Base-by-base conservation (phyloP, 2,797 vertebrate genomes). In the Pagetopsis macropterus region DNA sequence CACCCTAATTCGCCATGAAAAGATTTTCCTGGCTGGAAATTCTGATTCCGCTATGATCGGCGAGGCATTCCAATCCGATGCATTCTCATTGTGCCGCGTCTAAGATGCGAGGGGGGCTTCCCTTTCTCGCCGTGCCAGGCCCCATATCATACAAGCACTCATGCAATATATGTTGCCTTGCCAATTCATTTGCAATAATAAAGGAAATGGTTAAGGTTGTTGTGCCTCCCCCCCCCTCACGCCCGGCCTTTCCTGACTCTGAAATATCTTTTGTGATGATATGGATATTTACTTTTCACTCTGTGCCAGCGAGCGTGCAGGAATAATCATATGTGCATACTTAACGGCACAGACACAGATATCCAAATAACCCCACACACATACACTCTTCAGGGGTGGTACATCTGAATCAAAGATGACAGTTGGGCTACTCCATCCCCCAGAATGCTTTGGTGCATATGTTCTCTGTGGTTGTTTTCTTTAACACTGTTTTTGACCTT, bases 1-100 rank as follows among this genome's bases (percentile, higher is more conserved):
- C 79, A 60, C 81, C 68, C 95, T 98, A 98, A 99, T 98, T 98
- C 96, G 92, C 96, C 97, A 94, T 99, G 97, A 99, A 98, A 98
- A 99, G 97, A 98, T 99, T 99, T 98, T 98, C 96, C 97, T 98
- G 96, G 97, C 96, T 98, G 97, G 97, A 98, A 98, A 99, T 98
- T 97, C 96, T 96, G 97, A 98, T 98, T 98, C 96, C 93, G 90
- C 97, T 97, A 96, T 98, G 98, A 99, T 98, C 97, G 95, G 95
- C 96, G 97, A 99, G 95, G 96, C 97, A 98, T 99, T 98, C 96
- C 96, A 94, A 97, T 96, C 97, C 96, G 95, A 94, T 96, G 97
- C 96, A 94, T 97, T 97, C 95, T 95, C 96, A 98, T 98, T 99
- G 97, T 98, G 96, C 94, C 90, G 93, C 93, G 93, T 95, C 95